These are phyloP conservation scores for Conchocele bisecta DNA, from an alignment of 2,888 invertebrate genomes.

Conservation along the genomic window DNA sequence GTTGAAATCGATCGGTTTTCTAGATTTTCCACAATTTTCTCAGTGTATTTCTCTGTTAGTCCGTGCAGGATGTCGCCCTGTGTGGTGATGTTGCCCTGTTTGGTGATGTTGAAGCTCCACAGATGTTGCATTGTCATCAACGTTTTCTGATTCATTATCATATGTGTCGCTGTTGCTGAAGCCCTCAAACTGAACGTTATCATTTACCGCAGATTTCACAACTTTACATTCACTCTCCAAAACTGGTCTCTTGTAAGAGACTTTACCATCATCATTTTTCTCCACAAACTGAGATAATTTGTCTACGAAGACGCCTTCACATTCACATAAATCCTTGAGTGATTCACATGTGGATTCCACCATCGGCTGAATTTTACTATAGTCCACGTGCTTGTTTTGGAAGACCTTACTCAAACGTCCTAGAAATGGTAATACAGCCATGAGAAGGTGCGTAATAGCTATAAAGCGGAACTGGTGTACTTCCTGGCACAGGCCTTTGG, in stretches of 20 bases:
- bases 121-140: not conserved
- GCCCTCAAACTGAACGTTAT: constrained; percentile 10
- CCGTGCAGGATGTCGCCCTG: not conserved
- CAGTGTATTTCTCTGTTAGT: not conserved
- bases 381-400: constrained; percentile 23
- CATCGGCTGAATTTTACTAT: constrained; percentile 2
- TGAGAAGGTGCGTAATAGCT: constrained; percentile 27
- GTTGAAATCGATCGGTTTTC: constrained; percentile 8
- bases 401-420: constrained; percentile 8
- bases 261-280: constrained; percentile 2
- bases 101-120: constrained; percentile 15
- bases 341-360: constrained; percentile 22
- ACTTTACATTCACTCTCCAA: not conserved
- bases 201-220: not conserved
- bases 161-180: not conserved
- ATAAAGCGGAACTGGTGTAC: constrained; percentile 38
- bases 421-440: constrained; percentile 35
- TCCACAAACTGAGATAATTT: constrained; percentile 10
- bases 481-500: constrained; percentile 20
- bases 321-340: constrained; percentile 20
- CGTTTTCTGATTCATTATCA: not conserved
- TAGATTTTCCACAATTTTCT: constrained; percentile 13
- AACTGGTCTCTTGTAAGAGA: not conserved
- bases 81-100: constrained; percentile 11
- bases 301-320: constrained; percentile 27